A percentile compares a stretch with the other conserved stretches of the same genome.
Conservation (phyloP, 2,888 invertebrate species). For the Dione vanillae region DNA sequence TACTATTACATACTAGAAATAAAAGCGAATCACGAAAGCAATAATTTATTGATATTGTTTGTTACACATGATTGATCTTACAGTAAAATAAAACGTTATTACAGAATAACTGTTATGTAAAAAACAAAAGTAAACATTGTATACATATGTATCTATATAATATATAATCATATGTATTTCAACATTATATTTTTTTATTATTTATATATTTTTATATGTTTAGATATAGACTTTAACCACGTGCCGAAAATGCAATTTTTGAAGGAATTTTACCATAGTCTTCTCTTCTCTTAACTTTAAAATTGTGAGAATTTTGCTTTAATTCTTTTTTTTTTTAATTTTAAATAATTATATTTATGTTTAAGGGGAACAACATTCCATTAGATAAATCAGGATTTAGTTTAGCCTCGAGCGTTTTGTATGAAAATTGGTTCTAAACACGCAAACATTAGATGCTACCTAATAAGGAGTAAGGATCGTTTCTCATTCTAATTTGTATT, state of each 20-base stretch:
- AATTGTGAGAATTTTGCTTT: no score
- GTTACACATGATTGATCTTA: constrained; percentile 4
- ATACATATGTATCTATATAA: neutral
- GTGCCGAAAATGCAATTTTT: no score
- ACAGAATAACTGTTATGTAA: neutral
- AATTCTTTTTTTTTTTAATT: neutral
- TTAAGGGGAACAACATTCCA: constrained; percentile 33
- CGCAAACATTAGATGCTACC: constrained; percentile 42
- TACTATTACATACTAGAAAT: neutral
- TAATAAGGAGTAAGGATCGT: neutral
- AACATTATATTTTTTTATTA: no score
- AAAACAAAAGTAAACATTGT: neutral
- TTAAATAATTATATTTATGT: constrained; percentile 20
- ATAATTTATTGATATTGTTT: constrained; percentile 13
- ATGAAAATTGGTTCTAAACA: constrained; percentile 43
- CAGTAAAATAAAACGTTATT: neutral
- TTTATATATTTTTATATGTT: no score
- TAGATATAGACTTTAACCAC: no score
- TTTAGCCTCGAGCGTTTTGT: constrained; percentile 32
- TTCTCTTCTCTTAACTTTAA: no score
- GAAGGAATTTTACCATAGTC: no score
- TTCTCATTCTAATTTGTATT: no score
- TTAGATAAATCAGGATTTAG: constrained; percentile 34
- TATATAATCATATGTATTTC: no score
- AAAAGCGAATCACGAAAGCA: neutral